Conservation (phyloP, 2,797 vertebrate species). For the Myiothlypis coronata region DNA sequence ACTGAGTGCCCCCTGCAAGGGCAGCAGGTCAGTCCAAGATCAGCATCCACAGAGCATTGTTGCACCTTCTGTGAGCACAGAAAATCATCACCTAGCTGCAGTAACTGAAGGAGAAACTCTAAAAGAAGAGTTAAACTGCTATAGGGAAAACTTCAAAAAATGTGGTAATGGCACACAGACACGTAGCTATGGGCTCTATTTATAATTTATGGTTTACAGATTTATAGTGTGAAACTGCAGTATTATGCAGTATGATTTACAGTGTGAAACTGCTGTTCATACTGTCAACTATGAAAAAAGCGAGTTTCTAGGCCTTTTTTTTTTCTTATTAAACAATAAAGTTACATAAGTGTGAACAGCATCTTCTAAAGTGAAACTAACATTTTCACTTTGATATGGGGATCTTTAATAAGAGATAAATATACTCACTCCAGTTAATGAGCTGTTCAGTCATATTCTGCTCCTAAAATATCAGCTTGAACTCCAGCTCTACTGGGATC, state of each 20-base stretch:
- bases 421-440: neutral
- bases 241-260: neutral
- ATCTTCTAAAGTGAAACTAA: neutral
- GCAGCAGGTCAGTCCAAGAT: neutral
- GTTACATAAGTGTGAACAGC: neutral
- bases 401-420: neutral
- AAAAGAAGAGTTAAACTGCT: neutral
- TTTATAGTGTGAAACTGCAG: neutral
- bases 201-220: neutral
- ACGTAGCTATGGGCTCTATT: neutral
- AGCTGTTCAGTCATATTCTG: neutral
- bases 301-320: neutral
- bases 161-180: neutral
- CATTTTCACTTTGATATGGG: neutral
- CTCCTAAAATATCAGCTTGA: neutral
- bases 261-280: neutral
- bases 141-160: neutral
- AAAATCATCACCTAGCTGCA: neutral
- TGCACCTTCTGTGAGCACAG: neutral
- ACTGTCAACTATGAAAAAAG: neutral
- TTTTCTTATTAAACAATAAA: neutral
- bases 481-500: neutral
- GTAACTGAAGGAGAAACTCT: neutral
- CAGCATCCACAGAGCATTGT: neutral
- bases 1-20: neutral